Evolutionary conservation across 2,888 invertebrate species (phyloP).

Genomic region (Leptogaster cylindrica): DNA sequence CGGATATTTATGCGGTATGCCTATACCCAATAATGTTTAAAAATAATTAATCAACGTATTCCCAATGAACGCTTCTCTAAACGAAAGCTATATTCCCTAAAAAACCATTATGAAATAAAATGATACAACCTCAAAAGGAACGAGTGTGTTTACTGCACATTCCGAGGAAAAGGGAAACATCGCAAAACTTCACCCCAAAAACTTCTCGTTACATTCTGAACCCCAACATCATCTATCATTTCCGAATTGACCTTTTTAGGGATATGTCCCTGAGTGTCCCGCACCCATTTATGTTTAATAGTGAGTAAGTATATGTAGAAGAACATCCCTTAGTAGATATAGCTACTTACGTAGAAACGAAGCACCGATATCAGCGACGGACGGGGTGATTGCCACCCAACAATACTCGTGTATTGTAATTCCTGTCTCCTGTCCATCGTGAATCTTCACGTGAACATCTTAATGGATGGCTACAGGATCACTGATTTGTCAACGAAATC

Average conservation of each 20-base stretch:
- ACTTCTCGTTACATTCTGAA: conserved; percentile 49
- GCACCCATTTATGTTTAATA: neutral
- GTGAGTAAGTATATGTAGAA: conserved; percentile 22
- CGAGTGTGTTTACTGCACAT: too few relatives aligned
- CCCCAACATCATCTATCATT: conserved; percentile 61
- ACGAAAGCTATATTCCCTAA: too few relatives aligned
- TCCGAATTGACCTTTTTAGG: conserved; percentile 61
- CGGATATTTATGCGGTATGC: too few relatives aligned
- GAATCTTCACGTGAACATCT: conserved; percentile 43
- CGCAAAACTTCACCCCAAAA: conserved; percentile 46
- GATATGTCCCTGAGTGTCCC: conserved; percentile 51
- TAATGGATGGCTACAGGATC: conserved; percentile 43
- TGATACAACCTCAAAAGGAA: too few relatives aligned
- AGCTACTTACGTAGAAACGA: conserved; percentile 22
- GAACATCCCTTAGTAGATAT: conserved; percentile 17
- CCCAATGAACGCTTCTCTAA: too few relatives aligned
- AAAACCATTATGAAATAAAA: too few relatives aligned
- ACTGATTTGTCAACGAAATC: conserved; percentile 51
- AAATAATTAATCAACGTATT: too few relatives aligned
- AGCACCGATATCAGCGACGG: too few relatives aligned
- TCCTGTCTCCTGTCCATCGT: conserved; percentile 40
- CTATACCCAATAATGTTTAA: too few relatives aligned
- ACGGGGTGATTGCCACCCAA: too few relatives aligned
- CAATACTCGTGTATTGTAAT: conserved; percentile 1
- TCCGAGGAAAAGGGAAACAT: too few relatives aligned